phyloP scores from a whole-genome alignment of 2,888 invertebrate species.

The Dolichomitus sp. region DNA sequence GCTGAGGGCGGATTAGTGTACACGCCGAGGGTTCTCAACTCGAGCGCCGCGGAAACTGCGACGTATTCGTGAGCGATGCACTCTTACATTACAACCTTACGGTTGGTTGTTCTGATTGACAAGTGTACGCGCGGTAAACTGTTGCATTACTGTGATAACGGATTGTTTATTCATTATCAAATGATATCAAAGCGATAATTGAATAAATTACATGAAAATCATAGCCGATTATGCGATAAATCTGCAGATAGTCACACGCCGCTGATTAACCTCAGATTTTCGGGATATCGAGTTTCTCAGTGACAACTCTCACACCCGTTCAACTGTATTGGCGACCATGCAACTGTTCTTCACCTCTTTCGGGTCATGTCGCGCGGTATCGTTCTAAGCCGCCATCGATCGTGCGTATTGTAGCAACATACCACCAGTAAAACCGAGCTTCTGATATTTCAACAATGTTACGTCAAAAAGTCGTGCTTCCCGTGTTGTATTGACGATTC shows the following conservation, averaged over 20 bases:
- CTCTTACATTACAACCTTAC: background rate
- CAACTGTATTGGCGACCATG: conserved; percentile 54
- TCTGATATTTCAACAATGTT: conserved; percentile 62
- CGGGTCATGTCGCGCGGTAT: conserved; percentile 38
- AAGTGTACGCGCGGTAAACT: conserved; percentile 15
- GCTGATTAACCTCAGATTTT: background rate
- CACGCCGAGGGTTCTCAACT: conserved; percentile 29
- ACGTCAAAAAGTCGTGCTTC: conserved; percentile 57
- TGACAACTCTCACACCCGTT: conserved; percentile 1
- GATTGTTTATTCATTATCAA: background rate
- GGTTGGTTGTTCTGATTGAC: conserved; percentile 17
- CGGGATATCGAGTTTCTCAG: background rate
- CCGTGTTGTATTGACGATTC: conserved; percentile 55
- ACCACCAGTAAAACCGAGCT: conserved; percentile 18
- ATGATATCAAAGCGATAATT: background rate
- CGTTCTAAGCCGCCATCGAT: conserved; percentile 62
- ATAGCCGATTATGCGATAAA: background rate
- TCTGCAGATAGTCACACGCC: background rate
- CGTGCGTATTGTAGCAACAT: conserved; percentile 49
- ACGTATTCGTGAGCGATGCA: background rate
- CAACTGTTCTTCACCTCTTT: conserved; percentile 44
- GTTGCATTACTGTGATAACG: conserved; percentile 17
- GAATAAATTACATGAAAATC: background rate
- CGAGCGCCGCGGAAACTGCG: background rate
- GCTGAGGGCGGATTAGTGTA: background rate